Evolutionary conservation across 2,797 vertebrate genomes (phyloP).

Genomic region (Coilia nasus): DNA sequence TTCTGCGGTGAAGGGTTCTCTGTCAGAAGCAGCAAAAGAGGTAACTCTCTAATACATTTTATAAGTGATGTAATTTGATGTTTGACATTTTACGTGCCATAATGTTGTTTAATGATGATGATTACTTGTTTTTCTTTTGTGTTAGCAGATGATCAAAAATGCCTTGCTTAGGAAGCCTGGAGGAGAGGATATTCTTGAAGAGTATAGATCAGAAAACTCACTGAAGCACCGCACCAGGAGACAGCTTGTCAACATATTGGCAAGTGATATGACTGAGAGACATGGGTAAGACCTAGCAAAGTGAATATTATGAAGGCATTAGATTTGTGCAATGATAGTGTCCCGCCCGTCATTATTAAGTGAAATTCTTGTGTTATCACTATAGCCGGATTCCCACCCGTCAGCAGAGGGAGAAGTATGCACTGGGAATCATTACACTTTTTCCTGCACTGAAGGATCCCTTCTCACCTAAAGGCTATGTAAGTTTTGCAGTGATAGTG

Average conservation of each 20-base stretch:
- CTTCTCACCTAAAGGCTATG: slow-evolving; percentile 54
- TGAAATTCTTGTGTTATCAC: not conserved
- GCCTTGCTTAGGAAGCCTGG: not conserved
- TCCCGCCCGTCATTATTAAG: too few species aligned
- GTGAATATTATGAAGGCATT: too few species aligned
- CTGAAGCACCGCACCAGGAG: not conserved
- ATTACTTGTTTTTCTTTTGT: not conserved
- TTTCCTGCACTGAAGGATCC: slow-evolving; percentile 54
- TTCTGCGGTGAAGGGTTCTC: too few species aligned
- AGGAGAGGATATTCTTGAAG: not conserved
- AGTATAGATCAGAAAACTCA: not conserved
- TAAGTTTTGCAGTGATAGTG: slow-evolving; percentile 24
- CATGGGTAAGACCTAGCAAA: not conserved
- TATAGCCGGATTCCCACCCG: slow-evolving; percentile 30
- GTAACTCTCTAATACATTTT: too few species aligned
- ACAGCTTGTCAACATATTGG: slow-evolving; percentile 6
- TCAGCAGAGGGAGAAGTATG: slow-evolving; percentile 49
- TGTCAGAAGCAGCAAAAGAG: too few species aligned
- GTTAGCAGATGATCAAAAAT: not conserved
- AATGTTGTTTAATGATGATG: too few species aligned
- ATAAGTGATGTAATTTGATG: too few species aligned
- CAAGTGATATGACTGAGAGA: not conserved
- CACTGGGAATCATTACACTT: slow-evolving; percentile 49
- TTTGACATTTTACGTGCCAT: too few species aligned
- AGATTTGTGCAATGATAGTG: too few species aligned